These are phyloP conservation scores for Oscheius sp. DNA, from an alignment of 2,888 invertebrate species.

Conservation along the genomic window DNA sequence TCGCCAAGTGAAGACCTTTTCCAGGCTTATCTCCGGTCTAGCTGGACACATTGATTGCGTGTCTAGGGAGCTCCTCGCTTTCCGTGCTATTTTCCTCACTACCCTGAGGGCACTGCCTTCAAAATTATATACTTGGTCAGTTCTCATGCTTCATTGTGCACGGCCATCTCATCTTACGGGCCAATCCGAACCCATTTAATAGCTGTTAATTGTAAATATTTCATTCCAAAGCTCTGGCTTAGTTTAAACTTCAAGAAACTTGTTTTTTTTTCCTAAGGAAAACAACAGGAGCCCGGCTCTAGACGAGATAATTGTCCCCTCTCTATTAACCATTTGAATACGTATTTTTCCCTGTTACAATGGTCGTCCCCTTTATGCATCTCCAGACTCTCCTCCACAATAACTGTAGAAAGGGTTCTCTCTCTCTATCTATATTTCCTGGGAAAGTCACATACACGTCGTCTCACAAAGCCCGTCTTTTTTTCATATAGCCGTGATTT, in stretches of 20 bases:
- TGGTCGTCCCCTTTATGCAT: not conserved
- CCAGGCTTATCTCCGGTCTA: slow-evolving; percentile 33
- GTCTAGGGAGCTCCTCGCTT: slow-evolving; percentile 30
- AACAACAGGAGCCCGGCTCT: no score
- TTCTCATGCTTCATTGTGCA: no score
- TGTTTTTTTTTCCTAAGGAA: no score
- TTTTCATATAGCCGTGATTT: no score
- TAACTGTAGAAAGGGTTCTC: not conserved
- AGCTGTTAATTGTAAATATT: no score
- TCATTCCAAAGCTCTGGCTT: no score
- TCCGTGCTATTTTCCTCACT: slow-evolving; percentile 18
- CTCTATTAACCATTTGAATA: no score
- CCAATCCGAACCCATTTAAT: no score
- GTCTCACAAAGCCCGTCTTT: not conserved
- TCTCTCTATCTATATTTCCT: slow-evolving; percentile 22
- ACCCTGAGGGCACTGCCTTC: slow-evolving; percentile 25
- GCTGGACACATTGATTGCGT: slow-evolving; percentile 37
- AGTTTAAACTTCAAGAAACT: no score
- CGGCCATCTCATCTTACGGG: no score
- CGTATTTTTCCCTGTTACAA: no score
- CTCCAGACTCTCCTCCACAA: not conserved
- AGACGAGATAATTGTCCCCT: no score
- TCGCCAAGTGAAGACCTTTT: slow-evolving; percentile 23
- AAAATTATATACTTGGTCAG: slow-evolving; percentile 24
- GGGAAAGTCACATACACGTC: slow-evolving; percentile 21